phyloP scores from a whole-genome alignment of 2,797 vertebrate species.

The Furcifer pardalis region DNA sequence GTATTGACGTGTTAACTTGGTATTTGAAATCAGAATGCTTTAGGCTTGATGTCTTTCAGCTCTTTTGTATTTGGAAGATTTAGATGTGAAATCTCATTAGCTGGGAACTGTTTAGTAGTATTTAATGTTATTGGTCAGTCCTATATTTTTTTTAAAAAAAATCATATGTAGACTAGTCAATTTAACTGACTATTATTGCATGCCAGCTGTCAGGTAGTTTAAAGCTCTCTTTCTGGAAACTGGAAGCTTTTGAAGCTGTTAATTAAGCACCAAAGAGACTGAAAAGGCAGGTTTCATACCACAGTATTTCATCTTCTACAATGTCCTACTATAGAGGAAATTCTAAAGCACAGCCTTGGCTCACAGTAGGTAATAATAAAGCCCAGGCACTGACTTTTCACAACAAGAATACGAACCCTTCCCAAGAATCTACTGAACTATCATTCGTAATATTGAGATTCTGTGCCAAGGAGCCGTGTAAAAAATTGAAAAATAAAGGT shows the following conservation, averaged over 20 bases:
- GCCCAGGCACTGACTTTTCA: not conserved
- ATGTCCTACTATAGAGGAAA: not conserved
- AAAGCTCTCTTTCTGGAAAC: not conserved
- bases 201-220: not conserved
- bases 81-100: not conserved
- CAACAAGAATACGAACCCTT: not conserved
- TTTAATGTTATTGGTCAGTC: not conserved
- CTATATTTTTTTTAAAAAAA: no score
- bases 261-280: not conserved
- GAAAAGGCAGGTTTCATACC: not conserved
- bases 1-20: not conserved
- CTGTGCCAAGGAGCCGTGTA: no score
- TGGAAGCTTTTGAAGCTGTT: not conserved
- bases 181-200: not conserved
- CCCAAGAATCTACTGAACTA: not conserved
- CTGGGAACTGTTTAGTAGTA: not conserved
- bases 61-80: not conserved
- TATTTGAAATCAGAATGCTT: not conserved
- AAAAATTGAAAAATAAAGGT: no score
- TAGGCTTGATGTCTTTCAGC: not conserved
- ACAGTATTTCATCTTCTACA: not conserved
- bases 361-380: not conserved
- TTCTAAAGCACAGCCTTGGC: not conserved
- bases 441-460: no score
- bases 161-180: not conserved